phyloP scores from a whole-genome alignment of 2,888 invertebrate genomes.

The Acronicta alni region DNA sequence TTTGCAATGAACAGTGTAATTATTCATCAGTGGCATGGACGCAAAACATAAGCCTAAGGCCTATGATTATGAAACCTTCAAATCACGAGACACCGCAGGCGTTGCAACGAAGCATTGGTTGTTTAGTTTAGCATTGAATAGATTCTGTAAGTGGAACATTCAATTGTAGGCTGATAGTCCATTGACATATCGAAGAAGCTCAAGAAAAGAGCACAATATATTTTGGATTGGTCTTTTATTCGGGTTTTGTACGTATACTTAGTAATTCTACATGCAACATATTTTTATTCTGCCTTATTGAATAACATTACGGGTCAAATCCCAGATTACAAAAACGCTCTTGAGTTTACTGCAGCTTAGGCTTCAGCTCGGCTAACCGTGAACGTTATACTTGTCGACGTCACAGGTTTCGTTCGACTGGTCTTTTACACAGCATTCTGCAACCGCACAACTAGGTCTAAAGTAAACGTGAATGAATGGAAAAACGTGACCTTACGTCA shows the following conservation, averaged over 20 bases:
- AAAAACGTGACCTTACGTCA: slow-evolving; percentile 65
- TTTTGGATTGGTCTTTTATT: too few species aligned
- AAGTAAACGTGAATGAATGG: slow-evolving; percentile 51
- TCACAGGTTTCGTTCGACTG: slow-evolving; percentile 26
- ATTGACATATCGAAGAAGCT: neutral
- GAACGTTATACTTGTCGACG: slow-evolving; percentile 20
- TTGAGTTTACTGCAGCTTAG: neutral
- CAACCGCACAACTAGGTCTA: slow-evolving; percentile 41
- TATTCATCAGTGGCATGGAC: slow-evolving; percentile 29
- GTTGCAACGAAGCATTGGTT: slow-evolving; percentile 7
- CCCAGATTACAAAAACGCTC: neutral
- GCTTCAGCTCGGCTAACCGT: slow-evolving; percentile 17
- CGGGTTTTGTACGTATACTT: too few species aligned
- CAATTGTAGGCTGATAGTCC: neutral
- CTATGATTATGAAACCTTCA: slow-evolving; percentile 42
- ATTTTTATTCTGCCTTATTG: too few species aligned
- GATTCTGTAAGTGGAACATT: neutral
- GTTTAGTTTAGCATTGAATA: slow-evolving; percentile 43
- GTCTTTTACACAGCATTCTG: slow-evolving; percentile 17
- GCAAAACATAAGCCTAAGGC: slow-evolving; percentile 25
- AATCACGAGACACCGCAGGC: slow-evolving; percentile 30
- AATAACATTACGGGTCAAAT: too few species aligned
- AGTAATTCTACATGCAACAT: too few species aligned
- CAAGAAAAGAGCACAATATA: too few species aligned
- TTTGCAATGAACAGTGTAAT: slow-evolving; percentile 26